Conservation (phyloP, 1,140 invertebrate genomes). For the Diprion similis region DNA sequence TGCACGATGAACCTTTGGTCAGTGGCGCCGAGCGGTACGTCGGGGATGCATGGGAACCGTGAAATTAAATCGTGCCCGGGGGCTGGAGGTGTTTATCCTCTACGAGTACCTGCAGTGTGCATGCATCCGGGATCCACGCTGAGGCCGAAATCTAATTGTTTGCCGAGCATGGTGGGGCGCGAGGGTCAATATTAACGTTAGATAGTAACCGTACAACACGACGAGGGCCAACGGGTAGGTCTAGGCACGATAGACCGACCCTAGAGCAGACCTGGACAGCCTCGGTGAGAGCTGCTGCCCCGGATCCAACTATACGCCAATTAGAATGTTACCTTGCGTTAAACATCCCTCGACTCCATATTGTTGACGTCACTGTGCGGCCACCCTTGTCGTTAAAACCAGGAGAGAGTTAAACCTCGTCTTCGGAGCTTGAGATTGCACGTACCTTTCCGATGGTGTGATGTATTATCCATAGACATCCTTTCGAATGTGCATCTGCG, state of each 20-base stretch:
- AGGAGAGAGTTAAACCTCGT: too few species aligned
- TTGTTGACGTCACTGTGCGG: too few species aligned
- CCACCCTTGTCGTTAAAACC: too few species aligned
- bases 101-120: not conserved
- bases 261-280: not conserved
- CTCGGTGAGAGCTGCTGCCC: not conserved
- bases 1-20: too few species aligned
- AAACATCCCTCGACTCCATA: not conserved
- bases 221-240: not conserved
- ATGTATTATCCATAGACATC: too few species aligned
- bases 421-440: too few species aligned
- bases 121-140: not conserved
- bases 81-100: not conserved
- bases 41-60: too few species aligned
- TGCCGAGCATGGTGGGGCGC: not conserved
- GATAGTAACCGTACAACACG: not conserved
- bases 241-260: not conserved
- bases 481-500: too few species aligned
- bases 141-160: not conserved
- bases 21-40: too few species aligned
- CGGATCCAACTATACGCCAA: not conserved
- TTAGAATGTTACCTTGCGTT: not conserved
- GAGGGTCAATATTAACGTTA: constrained; percentile 7
- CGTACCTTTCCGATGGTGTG: too few species aligned
- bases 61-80: too few species aligned